Conservation (phyloP, 2,797 vertebrate genomes). For the Neoniphon sammara region DNA sequence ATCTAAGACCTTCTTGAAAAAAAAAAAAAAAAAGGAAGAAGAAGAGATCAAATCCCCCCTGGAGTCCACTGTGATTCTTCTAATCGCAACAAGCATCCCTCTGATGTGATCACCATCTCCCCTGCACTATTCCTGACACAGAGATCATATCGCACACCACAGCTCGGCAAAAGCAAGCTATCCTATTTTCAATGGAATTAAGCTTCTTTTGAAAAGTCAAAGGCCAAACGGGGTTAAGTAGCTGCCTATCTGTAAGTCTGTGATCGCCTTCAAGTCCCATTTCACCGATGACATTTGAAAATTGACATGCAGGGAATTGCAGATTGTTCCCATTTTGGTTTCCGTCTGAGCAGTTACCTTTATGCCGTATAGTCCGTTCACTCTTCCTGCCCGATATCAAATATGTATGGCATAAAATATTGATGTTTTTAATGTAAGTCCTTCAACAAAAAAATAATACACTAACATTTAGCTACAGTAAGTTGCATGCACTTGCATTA, state of each 20-base stretch:
- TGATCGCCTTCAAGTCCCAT: conserved; percentile 20
- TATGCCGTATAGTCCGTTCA: background rate
- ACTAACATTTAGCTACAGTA: background rate
- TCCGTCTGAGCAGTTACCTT: background rate
- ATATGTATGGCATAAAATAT: background rate
- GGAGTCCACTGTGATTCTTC: conserved; percentile 9
- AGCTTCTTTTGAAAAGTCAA: conserved; percentile 15
- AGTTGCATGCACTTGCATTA: background rate
- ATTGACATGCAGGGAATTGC: conserved; percentile 3
- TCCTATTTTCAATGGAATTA: conserved; percentile 22
- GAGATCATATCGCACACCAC: conserved; percentile 13
- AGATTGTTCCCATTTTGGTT: conserved; percentile 5
- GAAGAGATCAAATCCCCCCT: conserved; percentile 30
- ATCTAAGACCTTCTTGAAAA: conserved; percentile 7
- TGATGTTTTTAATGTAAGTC: background rate
- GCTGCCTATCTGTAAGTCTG: conserved; percentile 8
- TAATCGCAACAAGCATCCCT: conserved; percentile 9
- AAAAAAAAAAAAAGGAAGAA: conserved; percentile 2
- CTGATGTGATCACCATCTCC: conserved; percentile 9
- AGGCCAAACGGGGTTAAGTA: conserved; percentile 10
- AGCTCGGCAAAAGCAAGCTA: conserved; percentile 18
- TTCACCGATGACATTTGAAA: conserved; percentile 39
- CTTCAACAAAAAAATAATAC: background rate
- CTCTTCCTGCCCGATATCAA: background rate
- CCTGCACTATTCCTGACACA: background rate